These are phyloP conservation scores for Akabosia matsudoensis DNA, from an alignment of 1,140 invertebrate species.

Conservation along the genomic window DNA sequence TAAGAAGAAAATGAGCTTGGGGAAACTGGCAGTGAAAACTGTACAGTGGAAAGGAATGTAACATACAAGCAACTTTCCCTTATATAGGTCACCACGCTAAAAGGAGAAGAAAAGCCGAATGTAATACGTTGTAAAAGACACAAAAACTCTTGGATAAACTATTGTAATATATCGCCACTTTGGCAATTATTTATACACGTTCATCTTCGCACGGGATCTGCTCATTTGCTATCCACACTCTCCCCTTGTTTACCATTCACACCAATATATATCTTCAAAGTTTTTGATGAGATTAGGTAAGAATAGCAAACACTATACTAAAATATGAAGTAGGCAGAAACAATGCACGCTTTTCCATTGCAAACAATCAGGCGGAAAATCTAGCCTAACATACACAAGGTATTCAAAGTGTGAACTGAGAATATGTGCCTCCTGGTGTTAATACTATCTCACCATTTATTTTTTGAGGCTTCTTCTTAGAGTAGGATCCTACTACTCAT, in stretches of 20 bases:
- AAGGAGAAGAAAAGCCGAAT: not conserved
- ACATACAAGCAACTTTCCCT: not conserved
- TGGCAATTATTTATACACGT: not conserved
- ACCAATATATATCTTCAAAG: not conserved
- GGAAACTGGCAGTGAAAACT: not conserved
- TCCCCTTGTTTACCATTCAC: not conserved
- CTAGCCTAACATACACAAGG: too few relatives aligned
- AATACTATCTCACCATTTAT: too few relatives aligned
- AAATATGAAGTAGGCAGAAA: too few relatives aligned
- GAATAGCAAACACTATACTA: too few relatives aligned
- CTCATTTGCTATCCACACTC: not conserved
- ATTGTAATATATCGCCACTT: not conserved
- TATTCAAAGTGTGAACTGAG: too few relatives aligned
- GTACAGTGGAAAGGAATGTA: not conserved
- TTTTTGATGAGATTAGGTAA: conserved; percentile 11
- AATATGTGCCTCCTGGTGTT: too few relatives aligned
- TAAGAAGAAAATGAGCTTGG: not conserved
- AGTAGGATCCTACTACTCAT: too few relatives aligned
- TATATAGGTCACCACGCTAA: not conserved
- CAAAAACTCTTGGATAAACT: not conserved
- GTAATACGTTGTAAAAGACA: not conserved
- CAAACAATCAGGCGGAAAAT: too few relatives aligned
- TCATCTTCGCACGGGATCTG: not conserved
- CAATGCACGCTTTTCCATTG: too few relatives aligned
- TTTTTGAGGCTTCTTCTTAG: too few relatives aligned